Evolutionary conservation across 2,888 invertebrate species (phyloP), one percentile per base, ranked within the genome.

Genomic region (Oegoconia quadripuncta): DNA sequence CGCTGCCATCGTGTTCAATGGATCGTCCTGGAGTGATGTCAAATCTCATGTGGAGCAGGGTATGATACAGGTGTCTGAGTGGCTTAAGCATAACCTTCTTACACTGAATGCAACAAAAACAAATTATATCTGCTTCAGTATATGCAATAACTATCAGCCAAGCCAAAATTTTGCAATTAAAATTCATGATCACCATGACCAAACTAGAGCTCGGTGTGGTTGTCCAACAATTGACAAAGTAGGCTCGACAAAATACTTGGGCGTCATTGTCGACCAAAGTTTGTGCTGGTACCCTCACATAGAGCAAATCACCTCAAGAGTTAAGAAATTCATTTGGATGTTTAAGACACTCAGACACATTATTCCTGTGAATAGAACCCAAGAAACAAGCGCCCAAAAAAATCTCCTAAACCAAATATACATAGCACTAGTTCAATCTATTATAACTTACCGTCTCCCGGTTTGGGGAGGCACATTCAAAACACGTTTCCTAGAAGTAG

Each of bases 21-120:
- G 26, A 1, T 11, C 8, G 1, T 34, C 40, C 1, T 48, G 45
- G 46, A 4, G 33, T 6, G 36, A 33, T 8, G 34, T 26, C 3
- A 35, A 31, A 12, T 3, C 8, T 9, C 26, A 13, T 9, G 38
- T 44, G 1, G 32, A 50, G 22, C 3, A 3, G 1, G 44, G 41
- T 0, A 35, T 48, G 12, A 8, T 12, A 4, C 8, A 8, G 5
- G 31, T 52, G 3, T 11, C 29, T 7, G 13, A 15, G 0, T 42
- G 44, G 41, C 29, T 50, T 5, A 27, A 37, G 3, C 14, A 13
- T n/a, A 48, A 45, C 16, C 22, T 40, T 1, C 23, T 50, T 1
- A 50, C 46, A 3, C 14, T 52, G 6, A 52, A 50, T 26, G 22
- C 27, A 2, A 14, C 23, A 8, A 48, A 48, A 15, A 25, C 34